Base-by-base conservation (phyloP, 2,888 invertebrate genomes). In the Ormyrus labotus region DNA sequence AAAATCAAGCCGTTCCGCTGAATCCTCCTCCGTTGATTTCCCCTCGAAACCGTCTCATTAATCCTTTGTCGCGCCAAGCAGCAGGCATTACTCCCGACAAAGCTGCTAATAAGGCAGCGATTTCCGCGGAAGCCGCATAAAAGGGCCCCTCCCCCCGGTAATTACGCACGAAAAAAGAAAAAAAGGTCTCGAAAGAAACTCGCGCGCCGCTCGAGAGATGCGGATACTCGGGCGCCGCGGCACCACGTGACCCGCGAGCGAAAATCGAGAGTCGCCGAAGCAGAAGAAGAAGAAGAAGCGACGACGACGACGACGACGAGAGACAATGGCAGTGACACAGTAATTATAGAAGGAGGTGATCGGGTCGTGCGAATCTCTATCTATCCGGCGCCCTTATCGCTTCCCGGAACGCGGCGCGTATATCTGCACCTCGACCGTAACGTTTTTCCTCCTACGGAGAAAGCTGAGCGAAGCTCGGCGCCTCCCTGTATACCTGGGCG, bases 301-400 rank as follows among this genome's bases (percentile, higher is more conserved):
- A 55, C 61, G 63, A 64, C 53, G 51, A 67, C 13, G 72, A 34
- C 6, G 67, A 8, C 10, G 63, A 7, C 11, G 45, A 83, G 82
- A 85, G 85, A 84, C 85, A 86, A 86, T 86, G 85, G 81, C 86
- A 85, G 84, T 86, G 86, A 85, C 85, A 84, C 83, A 83, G 83
- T 85, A 85, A 85, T 84, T 84, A 69, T 81, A 83, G 82, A 84
- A 85, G 79, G 83, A 84, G 86, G 84, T 83, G 85, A 86, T 85
- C 83, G 84, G 85, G 84, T 85, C 82, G 80, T 75, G 83, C 78
- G 83, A 83, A 82, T 80, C 68, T 55, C 77, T 71, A 65, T 73
- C 70, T 76, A 82, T 84, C 79, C 73, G 34, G 34, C 34, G 77
- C 80, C 76, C 83, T 85, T 85, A 86, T 86, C 85, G 84, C 73